These are phyloP conservation scores for Aplysia californica DNA, from an alignment of 1,140 invertebrate genomes.

Conservation along the genomic window DNA sequence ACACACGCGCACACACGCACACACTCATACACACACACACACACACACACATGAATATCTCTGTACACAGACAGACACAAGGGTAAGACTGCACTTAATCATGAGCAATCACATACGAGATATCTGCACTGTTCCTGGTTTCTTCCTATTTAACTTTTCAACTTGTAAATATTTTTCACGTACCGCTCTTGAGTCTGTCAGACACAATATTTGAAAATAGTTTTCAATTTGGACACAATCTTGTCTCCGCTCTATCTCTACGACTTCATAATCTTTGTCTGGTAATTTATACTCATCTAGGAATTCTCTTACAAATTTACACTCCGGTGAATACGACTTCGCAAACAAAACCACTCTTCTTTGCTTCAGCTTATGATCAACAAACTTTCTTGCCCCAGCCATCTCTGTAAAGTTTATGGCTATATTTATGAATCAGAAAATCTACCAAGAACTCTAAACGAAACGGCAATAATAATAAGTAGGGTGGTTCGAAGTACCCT, in stretches of 20 bases:
- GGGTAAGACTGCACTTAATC: background rate
- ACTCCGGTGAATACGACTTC: constrained; percentile 56
- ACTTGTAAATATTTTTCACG: too few species aligned
- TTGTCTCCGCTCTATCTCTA: constrained; percentile 60
- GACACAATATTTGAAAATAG: constrained; percentile 61
- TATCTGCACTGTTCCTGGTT: background rate
- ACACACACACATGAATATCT: background rate
- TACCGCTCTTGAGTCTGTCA: constrained; percentile 58
- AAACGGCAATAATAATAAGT: background rate
- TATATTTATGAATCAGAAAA: background rate
- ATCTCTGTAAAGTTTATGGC: background rate
- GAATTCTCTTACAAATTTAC: constrained; percentile 42
- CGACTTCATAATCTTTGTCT: constrained; percentile 46
- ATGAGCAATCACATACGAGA: background rate
- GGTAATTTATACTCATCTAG: constrained; percentile 47
- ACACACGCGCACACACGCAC: too few species aligned
- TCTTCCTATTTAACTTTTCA: too few species aligned
- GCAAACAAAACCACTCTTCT: constrained; percentile 61
- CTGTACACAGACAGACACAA: background rate
- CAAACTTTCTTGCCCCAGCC: constrained; percentile 56
- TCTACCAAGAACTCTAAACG: background rate
- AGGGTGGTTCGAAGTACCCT: background rate
- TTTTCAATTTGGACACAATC: constrained; percentile 63
- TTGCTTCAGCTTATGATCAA: constrained; percentile 58
- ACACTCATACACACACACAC: too few species aligned